phyloP scores from a whole-genome alignment of 2,888 invertebrate species.

The Diarsia dahlii region DNA sequence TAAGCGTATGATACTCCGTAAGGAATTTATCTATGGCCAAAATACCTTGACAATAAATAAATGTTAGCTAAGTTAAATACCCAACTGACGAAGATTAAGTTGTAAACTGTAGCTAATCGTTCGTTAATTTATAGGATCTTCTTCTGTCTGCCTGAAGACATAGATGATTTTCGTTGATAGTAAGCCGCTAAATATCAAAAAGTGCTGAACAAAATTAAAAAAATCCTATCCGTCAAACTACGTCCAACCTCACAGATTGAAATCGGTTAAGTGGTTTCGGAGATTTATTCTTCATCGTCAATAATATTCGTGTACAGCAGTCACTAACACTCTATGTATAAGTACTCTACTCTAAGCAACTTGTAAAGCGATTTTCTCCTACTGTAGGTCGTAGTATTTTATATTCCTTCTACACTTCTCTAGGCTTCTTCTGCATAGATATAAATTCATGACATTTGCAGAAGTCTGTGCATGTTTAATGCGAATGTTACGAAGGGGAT shows the following conservation, averaged over 20 bases:
- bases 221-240: neutral
- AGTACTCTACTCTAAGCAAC: too few species aligned
- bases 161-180: neutral
- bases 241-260: neutral
- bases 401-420: too few species aligned
- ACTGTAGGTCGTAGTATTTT: too few species aligned
- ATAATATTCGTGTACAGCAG: too few species aligned
- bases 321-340: too few species aligned
- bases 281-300: neutral
- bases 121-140: neutral
- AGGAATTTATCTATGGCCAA: too few species aligned
- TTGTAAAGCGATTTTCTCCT: too few species aligned
- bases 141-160: neutral
- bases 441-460: neutral
- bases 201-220: neutral
- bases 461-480: constrained; percentile 61
- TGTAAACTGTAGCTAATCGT: neutral
- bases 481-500: constrained; percentile 42
- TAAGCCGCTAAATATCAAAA: neutral
- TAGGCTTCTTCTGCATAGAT: too few species aligned
- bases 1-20: too few species aligned
- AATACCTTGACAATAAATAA: too few species aligned
- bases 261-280: neutral
- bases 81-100: neutral
- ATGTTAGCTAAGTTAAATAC: too few species aligned